A percentile compares a stretch with the other conserved stretches of the same genome.
These are phyloP conservation scores for Phrixothrix hirtus DNA, from an alignment of 2,888 invertebrate genomes.

Conservation along the genomic window DNA sequence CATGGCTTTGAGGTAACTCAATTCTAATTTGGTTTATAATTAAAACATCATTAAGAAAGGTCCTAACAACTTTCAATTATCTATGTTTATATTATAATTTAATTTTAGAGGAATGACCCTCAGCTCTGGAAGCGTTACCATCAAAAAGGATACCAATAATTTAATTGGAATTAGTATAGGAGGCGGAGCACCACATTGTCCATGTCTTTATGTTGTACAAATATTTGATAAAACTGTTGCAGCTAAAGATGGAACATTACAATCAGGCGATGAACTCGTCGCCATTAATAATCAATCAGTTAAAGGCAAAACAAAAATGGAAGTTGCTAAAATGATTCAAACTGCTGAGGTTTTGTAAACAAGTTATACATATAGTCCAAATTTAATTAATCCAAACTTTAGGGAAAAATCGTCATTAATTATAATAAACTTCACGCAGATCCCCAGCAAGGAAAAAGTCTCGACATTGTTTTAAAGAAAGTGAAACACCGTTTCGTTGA, in stretches of 20 bases:
- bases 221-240: conserved; percentile 98
- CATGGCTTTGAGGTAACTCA: no score
- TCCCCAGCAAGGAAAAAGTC: conserved; percentile 90
- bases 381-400: not conserved
- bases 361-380: not conserved
- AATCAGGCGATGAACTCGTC: conserved; percentile 95
- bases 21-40: no score
- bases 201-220: conserved; percentile 98
- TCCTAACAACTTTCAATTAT: no score
- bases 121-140: conserved; percentile 87
- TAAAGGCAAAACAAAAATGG: conserved; percentile 96
- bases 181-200: conserved; percentile 92
- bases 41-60: no score
- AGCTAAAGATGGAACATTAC: conserved; percentile 87
- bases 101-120: conserved; percentile 96
- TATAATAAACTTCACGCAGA: conserved; percentile 99
- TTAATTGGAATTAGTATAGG: conserved; percentile 98
- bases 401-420: conserved; percentile 90
- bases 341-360: conserved; percentile 68
- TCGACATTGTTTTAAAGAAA: conserved; percentile 97
- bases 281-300: conserved; percentile 91
- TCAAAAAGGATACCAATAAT: conserved; percentile 90
- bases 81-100: no score
- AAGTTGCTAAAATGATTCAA: conserved; percentile 99
- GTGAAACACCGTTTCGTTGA: conserved; percentile 96